A percentile compares a stretch with the other conserved stretches of the same genome.
Evolutionary conservation across 2,888 invertebrate genomes (phyloP).

Genomic region (Miltochrista miniata): DNA sequence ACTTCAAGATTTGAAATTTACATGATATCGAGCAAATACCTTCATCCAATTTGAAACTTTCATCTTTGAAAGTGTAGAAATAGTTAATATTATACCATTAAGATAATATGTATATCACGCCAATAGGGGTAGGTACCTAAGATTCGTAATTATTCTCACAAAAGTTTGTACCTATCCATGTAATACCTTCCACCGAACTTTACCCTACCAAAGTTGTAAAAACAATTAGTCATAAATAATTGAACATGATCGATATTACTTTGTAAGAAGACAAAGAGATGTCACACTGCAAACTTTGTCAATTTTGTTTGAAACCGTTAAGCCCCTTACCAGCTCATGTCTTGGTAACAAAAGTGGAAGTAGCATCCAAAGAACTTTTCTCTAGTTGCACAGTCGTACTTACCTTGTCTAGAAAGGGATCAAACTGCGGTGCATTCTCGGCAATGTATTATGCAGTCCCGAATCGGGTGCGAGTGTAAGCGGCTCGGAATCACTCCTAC

Average conservation of each 20-base stretch:
- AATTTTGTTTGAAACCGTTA: constrained; percentile 73
- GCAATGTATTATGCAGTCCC: constrained; percentile 82
- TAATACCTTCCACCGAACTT: constrained; percentile 53
- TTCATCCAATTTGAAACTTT: no score
- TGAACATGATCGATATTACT: constrained; percentile 71
- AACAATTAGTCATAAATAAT: constrained; percentile 77
- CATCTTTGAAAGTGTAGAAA: no score
- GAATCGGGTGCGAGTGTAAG: constrained; percentile 68
- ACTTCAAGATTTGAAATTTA: no score
- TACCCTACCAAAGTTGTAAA: constrained; percentile 52
- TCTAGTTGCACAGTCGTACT: constrained; percentile 69
- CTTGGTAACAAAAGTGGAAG: constrained; percentile 71
- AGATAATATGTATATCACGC: neutral
- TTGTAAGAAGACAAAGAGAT: constrained; percentile 73
- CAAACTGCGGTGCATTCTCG: constrained; percentile 81
- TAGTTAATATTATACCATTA: no score
- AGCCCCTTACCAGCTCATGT: constrained; percentile 71
- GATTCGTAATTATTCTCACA: constrained; percentile 35
- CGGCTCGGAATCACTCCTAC: constrained; percentile 73
- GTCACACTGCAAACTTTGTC: constrained; percentile 76
- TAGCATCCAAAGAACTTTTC: constrained; percentile 76
- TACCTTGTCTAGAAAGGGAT: constrained; percentile 81
- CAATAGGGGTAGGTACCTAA: constrained; percentile 12
- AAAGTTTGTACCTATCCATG: constrained; percentile 42
- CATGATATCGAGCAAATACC: no score